These are phyloP conservation scores for Drosophila bocki DNA, from an alignment of 1,140 invertebrate species.

Conservation along the genomic window DNA sequence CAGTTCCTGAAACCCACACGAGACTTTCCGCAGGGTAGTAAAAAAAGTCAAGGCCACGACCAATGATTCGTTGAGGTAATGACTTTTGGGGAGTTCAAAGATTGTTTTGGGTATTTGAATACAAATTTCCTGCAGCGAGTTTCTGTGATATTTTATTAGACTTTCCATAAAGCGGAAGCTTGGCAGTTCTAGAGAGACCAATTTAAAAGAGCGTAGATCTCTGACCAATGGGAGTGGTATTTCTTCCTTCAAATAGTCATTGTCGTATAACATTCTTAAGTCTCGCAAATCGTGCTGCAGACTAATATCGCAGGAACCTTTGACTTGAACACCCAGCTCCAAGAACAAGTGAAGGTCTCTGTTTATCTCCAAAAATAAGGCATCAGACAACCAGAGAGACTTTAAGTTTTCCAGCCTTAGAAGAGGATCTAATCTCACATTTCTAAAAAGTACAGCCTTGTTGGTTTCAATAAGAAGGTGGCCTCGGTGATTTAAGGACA, in stretches of 20 bases:
- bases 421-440: background rate
- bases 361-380: background rate
- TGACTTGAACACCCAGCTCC: conserved; percentile 10
- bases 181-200: background rate
- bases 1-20: background rate
- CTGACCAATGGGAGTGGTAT: background rate
- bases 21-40: background rate
- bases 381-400: background rate
- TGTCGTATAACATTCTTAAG: background rate
- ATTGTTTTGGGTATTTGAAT: background rate
- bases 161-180: background rate
- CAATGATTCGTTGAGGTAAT: background rate
- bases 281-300: background rate
- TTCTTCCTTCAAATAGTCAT: background rate
- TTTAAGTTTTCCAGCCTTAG: conserved; percentile 10
- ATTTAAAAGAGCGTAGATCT: background rate
- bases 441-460: background rate
- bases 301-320: background rate
- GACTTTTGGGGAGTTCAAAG: background rate
- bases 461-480: background rate
- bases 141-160: background rate
- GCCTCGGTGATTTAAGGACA: background rate
- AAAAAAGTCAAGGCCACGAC: background rate
- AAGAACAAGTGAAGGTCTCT: background rate
- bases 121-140: background rate